Conservation (phyloP, 2,113 vertebrate genomes). For the Bothrops jararaca region DNA sequence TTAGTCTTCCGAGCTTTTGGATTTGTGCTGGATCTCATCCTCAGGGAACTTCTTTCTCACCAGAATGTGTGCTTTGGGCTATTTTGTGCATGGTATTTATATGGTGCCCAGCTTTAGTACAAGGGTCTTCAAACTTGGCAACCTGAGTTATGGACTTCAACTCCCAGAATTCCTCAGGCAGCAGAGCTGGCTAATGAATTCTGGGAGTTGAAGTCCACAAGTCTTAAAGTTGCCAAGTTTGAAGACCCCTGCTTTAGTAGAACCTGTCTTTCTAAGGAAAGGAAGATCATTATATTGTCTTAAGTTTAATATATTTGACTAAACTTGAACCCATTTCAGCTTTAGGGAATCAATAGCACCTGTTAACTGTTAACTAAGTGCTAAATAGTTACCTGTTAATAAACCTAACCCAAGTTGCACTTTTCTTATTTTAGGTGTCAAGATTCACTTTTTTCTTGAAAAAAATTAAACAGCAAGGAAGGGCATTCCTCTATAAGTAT, state of each 20-base stretch:
- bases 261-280: constrained; percentile 92
- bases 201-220: too few species aligned
- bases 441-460: constrained; percentile 58
- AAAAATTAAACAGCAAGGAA: constrained; percentile 47
- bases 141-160: too few species aligned
- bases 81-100: neutral
- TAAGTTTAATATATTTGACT: constrained; percentile 61
- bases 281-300: constrained; percentile 67
- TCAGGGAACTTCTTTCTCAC: neutral
- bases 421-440: neutral
- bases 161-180: too few species aligned
- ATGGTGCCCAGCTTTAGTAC: neutral
- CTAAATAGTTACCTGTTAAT: neutral
- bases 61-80: neutral
- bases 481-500: constrained; percentile 62
- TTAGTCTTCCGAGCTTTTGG: neutral
- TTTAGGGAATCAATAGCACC: constrained; percentile 47
- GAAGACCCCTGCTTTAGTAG: constrained; percentile 70
- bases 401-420: constrained; percentile 34
- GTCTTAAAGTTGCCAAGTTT: too few species aligned
- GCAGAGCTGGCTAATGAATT: too few species aligned
- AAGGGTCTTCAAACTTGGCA: too few species aligned
- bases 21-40: neutral
- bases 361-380: constrained; percentile 25
- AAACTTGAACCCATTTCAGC: constrained; percentile 54